Evolutionary conservation across 1,140 invertebrate species (phyloP), one percentile per base, ranked within the genome.

Genomic region (Drosophila funebris): DNA sequence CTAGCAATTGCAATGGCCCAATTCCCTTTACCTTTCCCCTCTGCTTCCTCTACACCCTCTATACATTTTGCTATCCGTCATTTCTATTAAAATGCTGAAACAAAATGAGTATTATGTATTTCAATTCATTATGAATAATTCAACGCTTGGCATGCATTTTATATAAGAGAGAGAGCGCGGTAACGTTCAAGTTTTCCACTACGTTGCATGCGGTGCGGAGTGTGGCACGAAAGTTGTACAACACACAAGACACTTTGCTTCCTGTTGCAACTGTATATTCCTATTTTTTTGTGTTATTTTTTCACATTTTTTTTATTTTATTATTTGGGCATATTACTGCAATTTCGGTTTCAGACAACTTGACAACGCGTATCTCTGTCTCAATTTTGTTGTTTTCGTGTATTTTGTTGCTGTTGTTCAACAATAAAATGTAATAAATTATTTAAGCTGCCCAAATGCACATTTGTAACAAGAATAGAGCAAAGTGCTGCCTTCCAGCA

Each of bases 31-130:
- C 77, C 54, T 61, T 67, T 68, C 37, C 22, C 14, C 9, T 11
- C 11, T 4, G 22, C 22, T 3, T 24, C n/a, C n/a, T n/a, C n/a
- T n/a, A n/a, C n/a, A n/a, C n/a, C n/a, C n/a, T n/a, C n/a, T 24
- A 3, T 3, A 24, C 22, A 24, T 13, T 18, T 31, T 1, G 4
- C 14, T 37, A 1, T 8, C 5, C 8, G 16, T 11, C 31, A 36
- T 27, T 46, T 62, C 31, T 57, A 75, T 73, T 71, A 72, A 84
- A 84, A 63, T 73, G 58, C 63, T 73, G 80, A 41, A 79, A 80
- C 80, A 85, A 85, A 84, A 84, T 74, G 81, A 85, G 81, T 84
- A 84, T 85, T 84, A 85, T 84, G 82, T 85, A 84, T 84, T 84
- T 80, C 81, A 85, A 84, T 85, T 84, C 81, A 74, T 85, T 54